These are phyloP conservation scores for Lepus americanus DNA, from an alignment of 2,113 vertebrate genomes.

Conservation along the genomic window DNA sequence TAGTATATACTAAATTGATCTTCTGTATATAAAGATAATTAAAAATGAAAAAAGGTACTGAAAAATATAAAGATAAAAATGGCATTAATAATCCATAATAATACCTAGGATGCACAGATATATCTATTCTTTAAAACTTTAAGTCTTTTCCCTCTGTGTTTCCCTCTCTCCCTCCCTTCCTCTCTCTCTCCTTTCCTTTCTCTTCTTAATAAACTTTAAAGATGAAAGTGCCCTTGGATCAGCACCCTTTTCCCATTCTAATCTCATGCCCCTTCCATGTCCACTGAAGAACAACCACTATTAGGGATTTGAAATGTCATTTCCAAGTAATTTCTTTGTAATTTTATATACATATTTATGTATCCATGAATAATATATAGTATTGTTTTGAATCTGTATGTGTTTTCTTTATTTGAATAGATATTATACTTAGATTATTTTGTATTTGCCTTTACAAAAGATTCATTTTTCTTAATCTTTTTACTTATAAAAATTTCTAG, in stretches of 20 bases:
- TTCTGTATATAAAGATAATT: too few relatives aligned
- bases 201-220: background rate
- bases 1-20: too few relatives aligned
- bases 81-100: background rate
- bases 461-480: background rate
- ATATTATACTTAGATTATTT: background rate
- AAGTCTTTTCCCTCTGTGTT: background rate
- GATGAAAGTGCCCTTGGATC: background rate
- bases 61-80: conserved; percentile 18
- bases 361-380: background rate
- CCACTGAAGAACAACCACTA: background rate
- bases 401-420: conserved; percentile 19
- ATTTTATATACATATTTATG: conserved; percentile 18
- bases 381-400: background rate
- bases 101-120: background rate
- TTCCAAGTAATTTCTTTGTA: conserved; percentile 1
- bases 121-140: background rate
- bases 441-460: background rate
- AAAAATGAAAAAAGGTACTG: background rate
- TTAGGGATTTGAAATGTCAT: conserved; percentile 26
- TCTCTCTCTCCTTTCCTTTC: background rate
- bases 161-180: background rate
- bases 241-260: background rate
- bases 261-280: background rate
- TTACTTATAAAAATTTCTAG: background rate